Evolutionary conservation across 2,888 invertebrate genomes (phyloP).

Genomic region (Tenthredo amoena): DNA sequence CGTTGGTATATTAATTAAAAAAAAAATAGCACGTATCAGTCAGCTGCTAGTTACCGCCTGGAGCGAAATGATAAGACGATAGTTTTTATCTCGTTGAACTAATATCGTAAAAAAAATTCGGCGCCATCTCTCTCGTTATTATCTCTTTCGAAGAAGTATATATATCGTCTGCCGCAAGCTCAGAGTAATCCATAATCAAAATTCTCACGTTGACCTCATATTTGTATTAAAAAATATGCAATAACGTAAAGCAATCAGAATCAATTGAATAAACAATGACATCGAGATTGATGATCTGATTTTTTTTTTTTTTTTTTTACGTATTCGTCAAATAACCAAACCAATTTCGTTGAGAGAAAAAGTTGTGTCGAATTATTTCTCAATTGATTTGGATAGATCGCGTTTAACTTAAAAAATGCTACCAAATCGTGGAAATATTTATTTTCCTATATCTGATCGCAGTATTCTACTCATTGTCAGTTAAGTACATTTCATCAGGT

Average conservation of each 20-base stretch:
- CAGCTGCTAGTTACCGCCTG: constrained; percentile 7
- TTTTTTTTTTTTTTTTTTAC: background rate
- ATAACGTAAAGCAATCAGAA: background rate
- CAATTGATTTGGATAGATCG: background rate
- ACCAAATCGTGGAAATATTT: background rate
- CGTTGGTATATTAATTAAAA: background rate
- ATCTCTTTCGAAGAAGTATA: background rate
- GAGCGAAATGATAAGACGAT: constrained; percentile 25
- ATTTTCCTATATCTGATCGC: background rate
- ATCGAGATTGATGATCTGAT: background rate
- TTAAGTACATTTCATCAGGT: background rate
- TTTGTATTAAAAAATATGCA: background rate
- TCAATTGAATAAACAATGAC: background rate
- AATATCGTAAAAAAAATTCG: constrained; percentile 10
- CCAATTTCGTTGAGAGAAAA: background rate
- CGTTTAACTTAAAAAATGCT: background rate
- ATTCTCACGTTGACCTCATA: background rate
- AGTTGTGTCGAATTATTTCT: background rate
- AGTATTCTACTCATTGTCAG: background rate
- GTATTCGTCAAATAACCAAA: background rate
- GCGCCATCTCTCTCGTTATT: background rate
- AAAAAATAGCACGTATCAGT: constrained; percentile 11
- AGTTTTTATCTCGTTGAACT: constrained; percentile 26
- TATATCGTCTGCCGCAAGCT: background rate
- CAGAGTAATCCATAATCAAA: background rate